A percentile compares a stretch with the other conserved stretches of the same genome.
Conservation (phyloP, 1,140 invertebrate genomes). For the Trachymyrmex cornetzi region DNA sequence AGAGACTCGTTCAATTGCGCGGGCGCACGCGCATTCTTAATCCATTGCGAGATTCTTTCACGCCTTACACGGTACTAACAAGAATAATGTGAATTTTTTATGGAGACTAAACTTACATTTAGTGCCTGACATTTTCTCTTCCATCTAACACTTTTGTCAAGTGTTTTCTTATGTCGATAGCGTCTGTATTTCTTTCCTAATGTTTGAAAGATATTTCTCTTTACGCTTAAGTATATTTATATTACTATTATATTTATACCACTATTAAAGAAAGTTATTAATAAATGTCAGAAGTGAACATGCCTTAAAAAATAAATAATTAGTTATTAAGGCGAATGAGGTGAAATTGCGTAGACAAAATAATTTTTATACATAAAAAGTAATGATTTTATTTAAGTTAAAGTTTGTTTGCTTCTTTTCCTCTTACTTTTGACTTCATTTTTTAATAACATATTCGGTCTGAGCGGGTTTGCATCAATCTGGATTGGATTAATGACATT, state of each 20-base stretch:
- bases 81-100: neutral
- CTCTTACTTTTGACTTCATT: neutral
- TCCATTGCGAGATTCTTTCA: neutral
- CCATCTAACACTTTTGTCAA: neutral
- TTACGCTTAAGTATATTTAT: neutral
- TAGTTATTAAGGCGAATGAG: neutral
- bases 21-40: neutral
- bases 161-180: neutral
- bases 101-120: neutral
- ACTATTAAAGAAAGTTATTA: neutral
- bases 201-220: neutral
- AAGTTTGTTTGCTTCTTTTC: neutral
- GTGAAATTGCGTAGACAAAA: neutral
- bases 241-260: neutral
- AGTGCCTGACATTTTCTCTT: neutral
- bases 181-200: neutral
- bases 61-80: neutral
- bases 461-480: neutral
- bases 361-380: too few relatives aligned
- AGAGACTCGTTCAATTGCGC: neutral
- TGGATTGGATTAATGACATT: too few relatives aligned
- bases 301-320: neutral
- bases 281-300: conserved; percentile 10
- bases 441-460: neutral
- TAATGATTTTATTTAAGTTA: neutral